Percentiles rank a stretch among this genome's conserved stretches.
Evolutionary conservation across 1,140 invertebrate genomes (phyloP).

Genomic region (Vanessa tameamea): DNA sequence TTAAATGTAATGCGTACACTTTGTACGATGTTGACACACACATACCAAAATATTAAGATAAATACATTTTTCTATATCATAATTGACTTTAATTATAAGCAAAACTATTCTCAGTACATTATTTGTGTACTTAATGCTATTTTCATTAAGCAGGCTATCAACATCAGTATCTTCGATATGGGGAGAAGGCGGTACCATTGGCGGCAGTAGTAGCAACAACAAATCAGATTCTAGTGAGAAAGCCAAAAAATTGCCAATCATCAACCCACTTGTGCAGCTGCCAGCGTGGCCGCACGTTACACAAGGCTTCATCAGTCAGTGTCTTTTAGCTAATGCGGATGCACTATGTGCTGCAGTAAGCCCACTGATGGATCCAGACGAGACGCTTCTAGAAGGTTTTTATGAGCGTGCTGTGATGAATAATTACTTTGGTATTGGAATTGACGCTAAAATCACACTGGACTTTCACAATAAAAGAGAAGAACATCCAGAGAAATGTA

Average conservation of each 20-base stretch:
- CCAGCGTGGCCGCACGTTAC: slow-evolving; percentile 92
- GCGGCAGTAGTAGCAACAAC: slow-evolving; percentile 45
- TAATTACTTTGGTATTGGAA: slow-evolving; percentile 99
- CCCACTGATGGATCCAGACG: slow-evolving; percentile 95
- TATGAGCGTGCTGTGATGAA: slow-evolving; percentile 98
- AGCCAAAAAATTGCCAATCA: slow-evolving; percentile 90
- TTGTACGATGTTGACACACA: too few relatives aligned
- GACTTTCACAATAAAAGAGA: slow-evolving; percentile 99
- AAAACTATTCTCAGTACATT: neutral
- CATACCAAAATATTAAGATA: too few relatives aligned
- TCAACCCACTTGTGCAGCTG: slow-evolving; percentile 92
- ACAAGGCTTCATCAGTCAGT: slow-evolving; percentile 81
- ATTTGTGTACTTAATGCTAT: neutral
- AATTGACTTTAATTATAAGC: too few relatives aligned
- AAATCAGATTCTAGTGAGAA: slow-evolving; percentile 74
- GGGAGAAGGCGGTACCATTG: slow-evolving; percentile 68
- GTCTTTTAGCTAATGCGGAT: slow-evolving; percentile 97
- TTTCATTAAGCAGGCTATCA: slow-evolving; percentile 63
- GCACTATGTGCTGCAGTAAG: slow-evolving; percentile 96
- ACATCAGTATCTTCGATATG: slow-evolving; percentile 80
- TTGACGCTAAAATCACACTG: slow-evolving; percentile 98
- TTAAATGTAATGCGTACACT: too few relatives aligned
- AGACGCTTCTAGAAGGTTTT: slow-evolving; percentile 94
- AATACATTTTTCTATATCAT: too few relatives aligned
- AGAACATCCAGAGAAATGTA: slow-evolving; percentile 98